Base-by-base conservation (phyloP, 2,797 vertebrate genomes). In the Cacajao melanocephalus region DNA sequence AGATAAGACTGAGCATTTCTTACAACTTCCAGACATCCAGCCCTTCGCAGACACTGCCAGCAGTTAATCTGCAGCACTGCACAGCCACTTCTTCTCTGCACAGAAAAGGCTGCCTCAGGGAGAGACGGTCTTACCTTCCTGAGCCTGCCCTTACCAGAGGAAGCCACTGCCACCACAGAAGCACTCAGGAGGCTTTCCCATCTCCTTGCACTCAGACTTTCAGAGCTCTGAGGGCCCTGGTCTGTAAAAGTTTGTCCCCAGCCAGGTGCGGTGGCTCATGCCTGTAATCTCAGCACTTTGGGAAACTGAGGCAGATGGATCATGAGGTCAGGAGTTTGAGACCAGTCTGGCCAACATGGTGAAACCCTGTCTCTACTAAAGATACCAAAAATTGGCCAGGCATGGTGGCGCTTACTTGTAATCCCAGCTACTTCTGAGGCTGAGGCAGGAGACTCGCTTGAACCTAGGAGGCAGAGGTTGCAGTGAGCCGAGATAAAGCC, bases 401-500 rank as follows among this genome's bases (percentile, higher is more conserved):
- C 30, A 33, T 33, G 61, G 6, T 64, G 61, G 61, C 3, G 1
- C 61, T 33, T 14, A 64, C 30, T 30, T n/a, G 7, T 64, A 64
- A 33, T 64, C 61, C 61, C 61, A 8, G 61, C 61, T 33, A 33
- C 30, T 64, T 64, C 30, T 15, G 30, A 33, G 30, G 30, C 61
- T 64, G 61, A 64, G 61, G 61, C 30, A 64, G 30, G 14, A 17
- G 30, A 64, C 33, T 64, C 30, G 0, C 30, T 4, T 64, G 61
- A 64, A 64, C 30, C 61, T 4, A 64, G 61, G 14, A 64, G 61
- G 14, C 15, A 15, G 61, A 64, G 30, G 30, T 64, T 64, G 61
- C 61, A 64, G 14, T 64, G 61, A 8, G 14, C 61, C 30, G 0
- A 64, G 61, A 33, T 64, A 0, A 0, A 0, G 0, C 61, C 61